Conservation (phyloP, 2,113 vertebrate genomes). For the Danionella cerebrum region DNA sequence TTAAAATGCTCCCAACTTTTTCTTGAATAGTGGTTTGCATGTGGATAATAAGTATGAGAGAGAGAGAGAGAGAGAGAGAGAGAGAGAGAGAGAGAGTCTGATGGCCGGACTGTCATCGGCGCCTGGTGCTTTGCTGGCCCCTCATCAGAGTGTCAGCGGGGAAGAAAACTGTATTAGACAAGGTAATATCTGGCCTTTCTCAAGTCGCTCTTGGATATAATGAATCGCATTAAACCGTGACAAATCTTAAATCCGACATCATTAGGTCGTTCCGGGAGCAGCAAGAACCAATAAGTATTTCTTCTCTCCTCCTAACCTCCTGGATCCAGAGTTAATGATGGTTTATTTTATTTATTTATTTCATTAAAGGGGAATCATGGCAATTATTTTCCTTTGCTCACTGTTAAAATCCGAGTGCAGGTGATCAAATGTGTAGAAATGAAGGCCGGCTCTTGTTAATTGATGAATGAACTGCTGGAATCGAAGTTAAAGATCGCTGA, state of each 20-base stretch:
- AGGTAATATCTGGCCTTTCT: conserved; percentile 65
- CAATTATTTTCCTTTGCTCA: conserved; percentile 30
- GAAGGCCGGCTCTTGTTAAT: neutral
- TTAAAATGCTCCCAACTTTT: no score
- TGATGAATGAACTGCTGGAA: conserved; percentile 2
- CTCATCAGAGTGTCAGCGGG: conserved; percentile 39
- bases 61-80: neutral
- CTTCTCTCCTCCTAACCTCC: conserved; percentile 61
- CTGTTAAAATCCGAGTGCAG: conserved; percentile 20
- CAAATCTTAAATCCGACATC: conserved; percentile 71
- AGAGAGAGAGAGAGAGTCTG: no score
- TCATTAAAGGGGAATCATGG: conserved; percentile 57
- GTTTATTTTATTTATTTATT: conserved; percentile 88
- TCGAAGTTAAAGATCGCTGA: conserved; percentile 5
- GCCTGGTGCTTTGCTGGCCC: neutral
- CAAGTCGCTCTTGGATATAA: conserved; percentile 70
- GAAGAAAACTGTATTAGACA: conserved; percentile 59
- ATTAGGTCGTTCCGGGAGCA: conserved; percentile 73
- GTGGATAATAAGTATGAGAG: no score
- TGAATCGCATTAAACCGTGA: conserved; percentile 74
- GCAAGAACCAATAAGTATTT: conserved; percentile 70
- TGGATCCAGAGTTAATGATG: conserved; percentile 78
- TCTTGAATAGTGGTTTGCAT: no score
- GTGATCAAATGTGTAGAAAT: conserved; percentile 23
- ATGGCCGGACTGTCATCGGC: neutral